Base-by-base conservation (phyloP, 2,888 invertebrate genomes). In the Trisateles emortualis region DNA sequence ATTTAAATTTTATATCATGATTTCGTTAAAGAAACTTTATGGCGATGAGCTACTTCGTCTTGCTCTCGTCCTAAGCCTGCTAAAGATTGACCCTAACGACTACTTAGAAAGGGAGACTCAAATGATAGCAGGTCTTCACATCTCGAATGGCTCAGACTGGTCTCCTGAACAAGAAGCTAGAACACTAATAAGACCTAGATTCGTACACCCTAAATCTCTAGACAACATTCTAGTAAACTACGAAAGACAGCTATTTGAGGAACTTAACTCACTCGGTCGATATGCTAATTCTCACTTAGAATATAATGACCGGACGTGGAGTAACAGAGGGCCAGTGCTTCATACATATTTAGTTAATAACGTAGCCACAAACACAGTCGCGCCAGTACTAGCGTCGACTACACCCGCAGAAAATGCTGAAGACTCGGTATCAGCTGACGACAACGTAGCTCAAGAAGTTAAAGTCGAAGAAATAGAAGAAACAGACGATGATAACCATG, bases 31-130 rank as follows among this genome's bases (percentile, higher is more conserved):
- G 91, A 97, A 97, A 86, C 90, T 96, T 40, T 96, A 96, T 76
- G 95, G 96, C 44, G 96, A 97, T 83, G 97, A 97, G 92, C 92
- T 97, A 76, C 87, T 98, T 64, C 95, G 97, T 84, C 90, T 97
- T 70, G 96, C 98, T 68, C 85, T 98, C 83, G 94, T 98, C 68
- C 91, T 98, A 74, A 96, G 97, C 84, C 93, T 98, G 64, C 86
- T 98, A 48, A 94, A 97, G 71, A 95, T 96, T 10, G 95, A 97
- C 80, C 96, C 96, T 0, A 95, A 96, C 66, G 94, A 95, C 17
- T 95, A 96, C 76, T 86, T 96, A 44, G 93, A 95, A 70, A 94
- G 94, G 50, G 93, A 93, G 57, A 88, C 89, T 1, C 90, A 90
- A 51, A 86, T 94, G 35, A 84, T 93, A 17, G 92, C 94, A 8